phyloP scores from a whole-genome alignment of 2,113 vertebrate species.

The Etia nguti region DNA sequence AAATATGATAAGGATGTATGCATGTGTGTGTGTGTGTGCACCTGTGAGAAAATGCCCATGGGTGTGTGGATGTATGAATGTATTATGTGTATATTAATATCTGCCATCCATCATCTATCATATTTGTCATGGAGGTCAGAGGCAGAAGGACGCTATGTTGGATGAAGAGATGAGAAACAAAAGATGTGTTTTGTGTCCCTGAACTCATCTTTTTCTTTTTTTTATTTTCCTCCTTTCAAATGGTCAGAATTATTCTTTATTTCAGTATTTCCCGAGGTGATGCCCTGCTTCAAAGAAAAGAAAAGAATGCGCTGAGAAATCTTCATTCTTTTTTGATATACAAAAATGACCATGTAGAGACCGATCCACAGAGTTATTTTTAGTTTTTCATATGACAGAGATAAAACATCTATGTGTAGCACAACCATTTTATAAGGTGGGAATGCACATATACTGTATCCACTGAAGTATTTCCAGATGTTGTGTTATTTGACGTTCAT shows the following conservation, averaged over 20 bases:
- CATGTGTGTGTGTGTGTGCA: neutral
- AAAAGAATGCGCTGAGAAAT: neutral
- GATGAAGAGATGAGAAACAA: neutral
- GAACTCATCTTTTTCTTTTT: neutral
- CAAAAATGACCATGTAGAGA: neutral
- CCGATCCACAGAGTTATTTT: accelerated
- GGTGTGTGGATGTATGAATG: neutral
- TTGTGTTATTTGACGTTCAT: neutral
- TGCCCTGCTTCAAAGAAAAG: neutral
- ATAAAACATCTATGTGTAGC: neutral
- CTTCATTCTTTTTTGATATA: neutral
- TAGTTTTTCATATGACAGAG: neutral
- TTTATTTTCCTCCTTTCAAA: neutral
- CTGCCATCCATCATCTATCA: conserved; percentile 12
- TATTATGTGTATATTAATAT: neutral
- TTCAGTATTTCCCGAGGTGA: neutral
- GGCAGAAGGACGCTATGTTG: neutral
- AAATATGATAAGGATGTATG: neutral
- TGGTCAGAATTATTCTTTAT: neutral
- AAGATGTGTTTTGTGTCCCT: neutral
- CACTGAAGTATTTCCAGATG: neutral
- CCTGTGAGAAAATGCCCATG: neutral
- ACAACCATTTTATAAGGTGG: neutral
- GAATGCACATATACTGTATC: too few relatives aligned
- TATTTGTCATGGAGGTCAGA: neutral